Evolutionary conservation across 2,113 vertebrate genomes (phyloP).

Genomic region (Trichomycterus rosablanca): DNA sequence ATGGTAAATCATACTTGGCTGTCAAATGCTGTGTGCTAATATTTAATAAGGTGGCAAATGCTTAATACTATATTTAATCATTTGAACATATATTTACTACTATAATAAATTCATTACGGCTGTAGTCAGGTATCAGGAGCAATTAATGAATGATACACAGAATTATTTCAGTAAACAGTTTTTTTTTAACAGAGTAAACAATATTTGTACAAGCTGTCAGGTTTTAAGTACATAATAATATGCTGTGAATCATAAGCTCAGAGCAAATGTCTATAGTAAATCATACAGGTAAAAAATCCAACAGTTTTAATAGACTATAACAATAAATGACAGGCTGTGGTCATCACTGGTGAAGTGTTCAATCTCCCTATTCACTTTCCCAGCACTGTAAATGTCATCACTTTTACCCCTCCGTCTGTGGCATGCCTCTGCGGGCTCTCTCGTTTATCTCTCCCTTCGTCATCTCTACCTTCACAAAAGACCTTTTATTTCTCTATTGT

Average conservation of each 20-base stretch:
- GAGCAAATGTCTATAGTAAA: constrained; percentile 11
- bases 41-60: too few species aligned
- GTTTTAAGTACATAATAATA: background rate
- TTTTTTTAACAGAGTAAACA: background rate
- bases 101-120: background rate
- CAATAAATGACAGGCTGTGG: constrained; percentile 28
- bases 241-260: background rate
- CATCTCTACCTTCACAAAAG: constrained; percentile 55
- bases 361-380: constrained; percentile 73
- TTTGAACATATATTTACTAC: background rate
- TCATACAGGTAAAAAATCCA: constrained; percentile 16
- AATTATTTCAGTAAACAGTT: constrained; percentile 10
- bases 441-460: constrained; percentile 80
- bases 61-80: too few species aligned
- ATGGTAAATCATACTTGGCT: constrained; percentile 12
- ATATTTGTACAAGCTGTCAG: constrained; percentile 14
- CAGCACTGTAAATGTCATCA: constrained; percentile 82
- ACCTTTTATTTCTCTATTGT: constrained; percentile 49
- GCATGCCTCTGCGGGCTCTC: constrained; percentile 69
- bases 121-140: background rate
- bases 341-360: constrained; percentile 24
- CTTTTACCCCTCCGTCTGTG: constrained; percentile 73
- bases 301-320: constrained; percentile 28
- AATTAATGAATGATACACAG: background rate
- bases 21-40: background rate